A percentile compares a stretch with the other conserved stretches of the same genome.
phyloP scores from a whole-genome alignment of 2,888 invertebrate species.

The Dicyrtomina minuta region DNA sequence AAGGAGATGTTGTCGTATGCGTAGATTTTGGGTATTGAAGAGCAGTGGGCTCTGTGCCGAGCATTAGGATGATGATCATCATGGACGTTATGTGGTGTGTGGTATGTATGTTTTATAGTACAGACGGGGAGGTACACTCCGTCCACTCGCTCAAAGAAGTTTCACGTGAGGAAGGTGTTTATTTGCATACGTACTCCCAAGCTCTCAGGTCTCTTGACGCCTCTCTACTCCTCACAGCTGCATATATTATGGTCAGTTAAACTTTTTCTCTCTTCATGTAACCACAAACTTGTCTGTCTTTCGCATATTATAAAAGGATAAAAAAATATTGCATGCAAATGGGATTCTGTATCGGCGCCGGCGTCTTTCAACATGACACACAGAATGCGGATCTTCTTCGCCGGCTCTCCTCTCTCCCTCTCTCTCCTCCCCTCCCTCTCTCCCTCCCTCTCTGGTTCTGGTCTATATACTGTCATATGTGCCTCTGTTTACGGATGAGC shows the following conservation, averaged over 20 bases:
- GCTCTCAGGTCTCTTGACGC: conserved; percentile 30
- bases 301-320: conserved; percentile 13
- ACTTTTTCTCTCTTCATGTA: conserved; percentile 4
- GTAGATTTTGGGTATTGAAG: background rate
- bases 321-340: conserved; percentile 38
- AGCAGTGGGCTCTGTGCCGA: too few species aligned
- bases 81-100: background rate
- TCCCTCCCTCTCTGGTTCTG: background rate
- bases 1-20: conserved; percentile 6
- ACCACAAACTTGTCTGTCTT: background rate
- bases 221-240: conserved; percentile 8
- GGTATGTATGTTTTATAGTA: background rate
- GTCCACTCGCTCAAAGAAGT: conserved; percentile 1
- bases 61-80: background rate
- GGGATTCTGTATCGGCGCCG: conserved; percentile 40
- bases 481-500: background rate
- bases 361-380: conserved; percentile 33
- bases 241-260: conserved; percentile 18
- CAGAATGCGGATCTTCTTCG: conserved; percentile 46
- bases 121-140: background rate
- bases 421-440: too few species aligned
- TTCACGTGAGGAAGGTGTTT: conserved; percentile 32
- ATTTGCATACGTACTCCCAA: conserved; percentile 32
- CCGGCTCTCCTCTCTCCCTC: conserved; percentile 28
- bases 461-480: conserved; percentile 5